These are phyloP conservation scores for Diglossa cyanea DNA, from an alignment of 2,797 vertebrate genomes.

Conservation along the genomic window DNA sequence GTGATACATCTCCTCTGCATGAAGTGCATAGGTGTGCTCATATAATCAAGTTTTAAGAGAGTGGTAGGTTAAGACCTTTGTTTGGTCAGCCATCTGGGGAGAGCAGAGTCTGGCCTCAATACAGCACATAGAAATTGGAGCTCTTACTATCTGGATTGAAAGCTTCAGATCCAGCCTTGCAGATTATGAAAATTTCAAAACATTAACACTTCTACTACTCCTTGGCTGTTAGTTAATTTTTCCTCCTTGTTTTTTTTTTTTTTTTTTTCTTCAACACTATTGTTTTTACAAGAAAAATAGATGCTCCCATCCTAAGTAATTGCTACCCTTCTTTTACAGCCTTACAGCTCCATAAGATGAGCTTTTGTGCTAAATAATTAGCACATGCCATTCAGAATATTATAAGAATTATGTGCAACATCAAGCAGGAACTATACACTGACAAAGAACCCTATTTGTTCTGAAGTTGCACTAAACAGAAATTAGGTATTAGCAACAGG, in stretches of 20 bases:
- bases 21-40: background rate
- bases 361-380: conserved; percentile 85
- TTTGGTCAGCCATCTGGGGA: background rate
- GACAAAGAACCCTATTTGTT: conserved; percentile 69
- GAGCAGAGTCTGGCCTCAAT: conserved; percentile 33
- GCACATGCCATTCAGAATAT: conserved; percentile 83
- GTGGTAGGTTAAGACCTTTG: background rate
- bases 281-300: conserved; percentile 72
- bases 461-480: conserved; percentile 69
- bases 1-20: background rate
- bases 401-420: conserved; percentile 81
- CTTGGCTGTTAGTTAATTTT: background rate
- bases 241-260: background rate
- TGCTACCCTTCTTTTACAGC: conserved; percentile 76
- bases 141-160: conserved; percentile 7
- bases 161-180: conserved; percentile 49
- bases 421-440: conserved; percentile 78
- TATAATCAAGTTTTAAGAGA: background rate
- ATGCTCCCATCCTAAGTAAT: conserved; percentile 77
- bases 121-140: background rate
- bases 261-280: conserved; percentile 61
- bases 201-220: conserved; percentile 67
- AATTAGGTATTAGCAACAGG: conserved; percentile 76
- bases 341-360: conserved; percentile 77
- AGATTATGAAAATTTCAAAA: conserved; percentile 60